These are phyloP conservation scores for Actenoides lindsayi DNA, from an alignment of 2,113 vertebrate genomes.

Conservation along the genomic window DNA sequence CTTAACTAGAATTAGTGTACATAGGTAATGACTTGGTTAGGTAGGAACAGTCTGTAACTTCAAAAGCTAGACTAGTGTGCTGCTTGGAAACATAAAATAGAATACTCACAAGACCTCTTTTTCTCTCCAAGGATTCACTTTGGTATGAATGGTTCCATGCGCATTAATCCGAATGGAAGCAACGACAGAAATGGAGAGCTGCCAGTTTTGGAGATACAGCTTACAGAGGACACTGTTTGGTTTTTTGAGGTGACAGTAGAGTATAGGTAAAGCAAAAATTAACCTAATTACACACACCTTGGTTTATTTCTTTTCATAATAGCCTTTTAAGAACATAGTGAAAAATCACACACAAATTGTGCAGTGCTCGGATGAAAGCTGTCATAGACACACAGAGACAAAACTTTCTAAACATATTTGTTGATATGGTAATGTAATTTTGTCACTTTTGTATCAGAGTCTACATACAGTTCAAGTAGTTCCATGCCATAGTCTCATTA, in stretches of 20 bases:
- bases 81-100: background rate
- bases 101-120: background rate
- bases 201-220: slow-evolving; percentile 81
- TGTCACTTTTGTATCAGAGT: background rate
- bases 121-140: slow-evolving; percentile 88
- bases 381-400: background rate
- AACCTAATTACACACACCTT: background rate
- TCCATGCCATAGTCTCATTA: background rate
- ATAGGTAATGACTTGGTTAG: background rate
- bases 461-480: background rate
- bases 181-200: slow-evolving; percentile 61
- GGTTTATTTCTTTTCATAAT: background rate
- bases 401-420: background rate
- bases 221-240: slow-evolving; percentile 84
- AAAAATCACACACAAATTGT: background rate
- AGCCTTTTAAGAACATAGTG: background rate
- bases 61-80: background rate
- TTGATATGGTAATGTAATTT: background rate
- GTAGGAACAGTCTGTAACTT: background rate
- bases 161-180: slow-evolving; percentile 79
- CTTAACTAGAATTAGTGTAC: background rate
- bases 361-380: background rate
- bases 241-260: slow-evolving; percentile 90
- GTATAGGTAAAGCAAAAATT: slow-evolving; percentile 81
- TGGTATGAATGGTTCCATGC: slow-evolving; percentile 92